Base-by-base conservation (phyloP, 2,888 invertebrate species). In the Eupelmus urozonus region DNA sequence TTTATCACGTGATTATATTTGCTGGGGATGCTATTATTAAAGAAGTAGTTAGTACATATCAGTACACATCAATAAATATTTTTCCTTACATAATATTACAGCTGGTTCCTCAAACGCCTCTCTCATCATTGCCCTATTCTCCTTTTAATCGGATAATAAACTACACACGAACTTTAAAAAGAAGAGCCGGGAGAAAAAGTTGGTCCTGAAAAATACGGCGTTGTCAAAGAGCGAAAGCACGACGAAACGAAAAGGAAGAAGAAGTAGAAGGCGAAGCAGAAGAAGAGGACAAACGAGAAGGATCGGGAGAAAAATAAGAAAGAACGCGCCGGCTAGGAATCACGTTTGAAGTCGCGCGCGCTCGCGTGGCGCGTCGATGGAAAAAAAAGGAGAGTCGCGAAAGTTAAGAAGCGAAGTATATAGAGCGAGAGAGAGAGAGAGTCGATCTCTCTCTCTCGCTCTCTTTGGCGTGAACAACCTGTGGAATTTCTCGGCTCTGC, bases 401-500 rank as follows among this genome's bases (percentile, higher is more conserved):
- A 63, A 53, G 67, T 62, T 53, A 53, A 59, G 55, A 60, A 59
- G 20, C 29, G 59, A 60, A 67, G 42, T 23, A 25, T n/a, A 42
- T 59, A 66, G 66, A 66, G 29, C 40, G 20, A 59, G 18, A 20
- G 49, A 45, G 62, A 63, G 57, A 20, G 53, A 49, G 62, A 70
- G 55, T 25, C 69, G 2, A 55, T 51, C 62, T 25, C 62, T 42
- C 23, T 20, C 25, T 62, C 45, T 62, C 59, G 23, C 57, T 55
- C 62, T 34, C 18, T 40, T 7, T 23, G 20, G 16, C 18, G 7
- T n/a, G 40, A 80, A 80, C 82, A 83, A 84, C 84, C 85, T 84
- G 85, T 84, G 82, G 84, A 84, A 85, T 85, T 85, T 83, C 82
- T 81, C 62, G 34, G 45, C 74, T 25, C 25, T 34, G 3, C 25